Evolutionary conservation across 1,140 invertebrate species (phyloP).

Genomic region (Conus betulinus): DNA sequence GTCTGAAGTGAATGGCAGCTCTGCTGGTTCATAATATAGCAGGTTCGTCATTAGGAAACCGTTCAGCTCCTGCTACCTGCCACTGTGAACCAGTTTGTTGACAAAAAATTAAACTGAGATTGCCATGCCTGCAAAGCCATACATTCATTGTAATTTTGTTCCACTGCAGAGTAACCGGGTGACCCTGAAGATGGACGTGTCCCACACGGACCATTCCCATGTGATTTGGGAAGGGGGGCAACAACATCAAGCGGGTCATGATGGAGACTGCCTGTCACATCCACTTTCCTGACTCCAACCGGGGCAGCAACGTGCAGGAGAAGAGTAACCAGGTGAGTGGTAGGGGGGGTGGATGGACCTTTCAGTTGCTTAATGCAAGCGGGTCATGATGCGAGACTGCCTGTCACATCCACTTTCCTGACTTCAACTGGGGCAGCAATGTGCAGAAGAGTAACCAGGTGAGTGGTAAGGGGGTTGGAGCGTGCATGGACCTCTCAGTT

Average conservation of each 20-base stretch:
- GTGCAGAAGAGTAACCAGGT: constrained; percentile 96
- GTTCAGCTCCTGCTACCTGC: too few relatives aligned
- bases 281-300: constrained; percentile 98
- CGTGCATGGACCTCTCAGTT: too few relatives aligned
- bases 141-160: too few relatives aligned
- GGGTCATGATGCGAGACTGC: constrained; percentile 96
- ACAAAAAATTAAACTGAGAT: too few relatives aligned
- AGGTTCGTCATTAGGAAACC: too few relatives aligned
- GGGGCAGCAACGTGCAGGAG: constrained; percentile 91
- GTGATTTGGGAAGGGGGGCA: constrained; percentile 98
- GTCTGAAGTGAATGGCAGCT: too few relatives aligned
- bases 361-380: constrained; percentile 51
- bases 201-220: constrained; percentile 98
- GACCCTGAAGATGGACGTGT: constrained; percentile 98
- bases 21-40: too few relatives aligned
- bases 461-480: constrained; percentile 27
- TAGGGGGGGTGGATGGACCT: too few relatives aligned
- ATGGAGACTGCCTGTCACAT: constrained; percentile 97
- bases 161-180: constrained; percentile 86
- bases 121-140: too few relatives aligned
- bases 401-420: constrained; percentile 98
- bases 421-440: constrained; percentile 96
- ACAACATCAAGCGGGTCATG: constrained; percentile 97
- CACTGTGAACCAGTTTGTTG: too few relatives aligned
- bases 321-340: constrained; percentile 93